Conservation (phyloP, 2,113 vertebrate species). For the Ammodytes marinus region DNA sequence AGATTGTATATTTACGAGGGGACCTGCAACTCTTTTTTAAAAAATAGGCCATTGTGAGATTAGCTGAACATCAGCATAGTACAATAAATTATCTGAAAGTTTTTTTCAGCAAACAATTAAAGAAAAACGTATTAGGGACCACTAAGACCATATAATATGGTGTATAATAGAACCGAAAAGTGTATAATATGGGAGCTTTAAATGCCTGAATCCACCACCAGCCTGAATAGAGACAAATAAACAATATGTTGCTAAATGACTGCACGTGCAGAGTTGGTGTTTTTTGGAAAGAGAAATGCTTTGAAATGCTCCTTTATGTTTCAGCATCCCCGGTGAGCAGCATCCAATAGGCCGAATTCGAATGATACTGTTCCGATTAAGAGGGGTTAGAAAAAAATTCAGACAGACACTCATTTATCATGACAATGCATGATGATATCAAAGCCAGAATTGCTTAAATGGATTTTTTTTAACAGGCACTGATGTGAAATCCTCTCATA, state of each 20-base stretch:
- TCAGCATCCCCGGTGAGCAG: not conserved
- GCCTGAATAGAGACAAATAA: constrained; percentile 56
- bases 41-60: no score
- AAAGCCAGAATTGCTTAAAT: constrained; percentile 59
- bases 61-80: no score
- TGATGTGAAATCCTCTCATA: constrained; percentile 52
- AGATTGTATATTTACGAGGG: no score
- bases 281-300: not conserved
- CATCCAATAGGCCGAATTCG: constrained; percentile 12
- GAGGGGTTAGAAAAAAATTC: constrained; percentile 30
- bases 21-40: no score
- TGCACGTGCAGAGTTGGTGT: constrained; percentile 8
- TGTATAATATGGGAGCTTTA: no score
- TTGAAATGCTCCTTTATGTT: constrained; percentile 24
- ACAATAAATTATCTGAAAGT: no score
- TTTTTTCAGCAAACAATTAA: no score
- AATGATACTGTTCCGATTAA: constrained; percentile 26
- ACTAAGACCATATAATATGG: no score
- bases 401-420: constrained; percentile 55
- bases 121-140: no score
- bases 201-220: constrained; percentile 41
- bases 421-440: constrained; percentile 58
- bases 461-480: constrained; percentile 46
- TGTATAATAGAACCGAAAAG: no score
- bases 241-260: constrained; percentile 60